Evolutionary conservation across 2,797 vertebrate species (phyloP).

Genomic region (Potorous gilbertii): DNA sequence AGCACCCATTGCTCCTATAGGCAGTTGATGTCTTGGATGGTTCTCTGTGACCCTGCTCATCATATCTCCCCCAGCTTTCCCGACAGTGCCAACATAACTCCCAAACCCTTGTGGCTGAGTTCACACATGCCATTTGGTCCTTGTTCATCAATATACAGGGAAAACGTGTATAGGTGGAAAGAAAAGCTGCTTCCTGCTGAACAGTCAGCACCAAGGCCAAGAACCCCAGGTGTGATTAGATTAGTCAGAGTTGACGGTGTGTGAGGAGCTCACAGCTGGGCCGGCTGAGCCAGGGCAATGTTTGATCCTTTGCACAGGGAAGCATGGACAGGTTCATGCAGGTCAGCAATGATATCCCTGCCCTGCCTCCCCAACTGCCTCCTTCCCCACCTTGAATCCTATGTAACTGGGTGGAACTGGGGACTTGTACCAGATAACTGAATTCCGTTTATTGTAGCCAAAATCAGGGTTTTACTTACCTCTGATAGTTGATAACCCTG

Average conservation of each 20-base stretch:
- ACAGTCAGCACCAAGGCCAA: slow-evolving; percentile 6
- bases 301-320: neutral
- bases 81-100: slow-evolving; percentile 32
- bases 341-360: neutral
- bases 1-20: neutral
- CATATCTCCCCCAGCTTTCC: neutral
- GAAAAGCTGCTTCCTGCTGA: slow-evolving; percentile 26
- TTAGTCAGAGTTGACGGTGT: neutral
- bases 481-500: slow-evolving; percentile 44
- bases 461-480: slow-evolving; percentile 49
- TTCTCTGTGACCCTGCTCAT: neutral
- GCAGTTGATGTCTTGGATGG: neutral
- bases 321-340: neutral
- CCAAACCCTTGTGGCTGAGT: neutral
- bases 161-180: neutral
- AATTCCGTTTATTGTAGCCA: slow-evolving; percentile 40
- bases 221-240: neutral
- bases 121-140: slow-evolving; percentile 18
- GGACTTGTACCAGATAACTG: slow-evolving; percentile 21
- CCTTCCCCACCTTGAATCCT: neutral
- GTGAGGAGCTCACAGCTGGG: neutral
- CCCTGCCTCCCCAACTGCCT: neutral
- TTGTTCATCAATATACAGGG: neutral
- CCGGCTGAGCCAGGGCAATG: neutral
- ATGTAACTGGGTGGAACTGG: neutral